These are phyloP conservation scores for Mantis religiosa DNA, from an alignment of 2,888 invertebrate genomes.

Conservation along the genomic window DNA sequence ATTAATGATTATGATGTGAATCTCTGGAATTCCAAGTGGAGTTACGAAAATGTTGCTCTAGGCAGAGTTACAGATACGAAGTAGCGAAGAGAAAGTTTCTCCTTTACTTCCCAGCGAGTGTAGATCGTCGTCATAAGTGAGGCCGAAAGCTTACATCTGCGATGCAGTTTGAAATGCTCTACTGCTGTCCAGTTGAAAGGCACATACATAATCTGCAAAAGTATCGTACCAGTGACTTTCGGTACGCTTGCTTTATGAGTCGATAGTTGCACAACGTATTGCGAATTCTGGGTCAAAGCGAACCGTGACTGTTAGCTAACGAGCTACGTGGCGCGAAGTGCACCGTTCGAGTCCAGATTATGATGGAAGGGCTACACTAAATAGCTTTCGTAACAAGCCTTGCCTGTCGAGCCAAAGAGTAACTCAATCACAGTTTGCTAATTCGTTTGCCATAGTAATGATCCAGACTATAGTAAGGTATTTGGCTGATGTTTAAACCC, in stretches of 20 bases:
- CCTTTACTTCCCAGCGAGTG: no score
- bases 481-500: background rate
- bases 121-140: no score
- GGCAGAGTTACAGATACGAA: no score
- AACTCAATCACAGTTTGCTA: background rate
- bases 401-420: background rate
- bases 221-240: background rate
- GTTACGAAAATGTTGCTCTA: no score
- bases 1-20: no score
- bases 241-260: background rate
- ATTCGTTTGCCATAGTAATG: background rate
- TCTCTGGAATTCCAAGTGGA: no score
- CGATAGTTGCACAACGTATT: background rate
- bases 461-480: background rate
- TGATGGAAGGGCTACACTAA: background rate
- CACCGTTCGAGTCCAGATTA: background rate
- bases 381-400: background rate
- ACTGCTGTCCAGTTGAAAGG: background rate
- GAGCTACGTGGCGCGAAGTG: background rate
- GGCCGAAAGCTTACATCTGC: background rate
- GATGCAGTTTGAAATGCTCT: background rate
- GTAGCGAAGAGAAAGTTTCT: no score
- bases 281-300: background rate
- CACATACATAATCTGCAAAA: background rate
- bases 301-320: background rate